Conservation (phyloP, 2,797 vertebrate genomes). For the Pantherophis vulpinus region DNA sequence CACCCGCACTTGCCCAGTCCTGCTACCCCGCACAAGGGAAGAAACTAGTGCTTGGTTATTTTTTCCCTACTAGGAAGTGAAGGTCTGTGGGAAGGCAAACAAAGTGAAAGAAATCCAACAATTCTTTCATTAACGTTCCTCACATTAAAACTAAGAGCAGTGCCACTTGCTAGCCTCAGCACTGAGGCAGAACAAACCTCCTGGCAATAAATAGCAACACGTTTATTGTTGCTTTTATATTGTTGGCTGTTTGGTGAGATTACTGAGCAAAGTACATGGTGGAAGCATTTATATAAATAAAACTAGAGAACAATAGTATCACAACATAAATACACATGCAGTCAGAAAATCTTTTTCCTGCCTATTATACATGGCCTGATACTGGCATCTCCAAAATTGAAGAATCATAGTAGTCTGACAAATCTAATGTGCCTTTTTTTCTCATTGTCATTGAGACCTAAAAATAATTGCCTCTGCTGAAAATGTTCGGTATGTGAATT, state of each 20-base stretch:
- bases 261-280: not conserved
- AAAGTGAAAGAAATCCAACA: not conserved
- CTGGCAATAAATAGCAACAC: not conserved
- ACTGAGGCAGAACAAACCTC: not conserved
- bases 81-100: not conserved
- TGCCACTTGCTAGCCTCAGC: not conserved
- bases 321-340: not conserved
- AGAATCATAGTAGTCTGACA: not conserved
- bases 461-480: slow-evolving; percentile 21
- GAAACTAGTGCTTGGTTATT: not conserved
- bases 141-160: not conserved
- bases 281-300: not conserved
- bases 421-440: not conserved
- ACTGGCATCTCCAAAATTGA: not conserved
- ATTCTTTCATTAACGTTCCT: not conserved
- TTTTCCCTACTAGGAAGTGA: not conserved
- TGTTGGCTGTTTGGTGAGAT: not conserved
- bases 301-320: not conserved
- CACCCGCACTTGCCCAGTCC: not conserved
- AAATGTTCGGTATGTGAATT: not conserved
- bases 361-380: not conserved
- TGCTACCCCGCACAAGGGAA: not conserved
- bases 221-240: not conserved
- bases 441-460: slow-evolving; percentile 25
- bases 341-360: not conserved